These are phyloP conservation scores for Drosophila nannoptera DNA, from an alignment of 1,140 invertebrate genomes.

Conservation along the genomic window DNA sequence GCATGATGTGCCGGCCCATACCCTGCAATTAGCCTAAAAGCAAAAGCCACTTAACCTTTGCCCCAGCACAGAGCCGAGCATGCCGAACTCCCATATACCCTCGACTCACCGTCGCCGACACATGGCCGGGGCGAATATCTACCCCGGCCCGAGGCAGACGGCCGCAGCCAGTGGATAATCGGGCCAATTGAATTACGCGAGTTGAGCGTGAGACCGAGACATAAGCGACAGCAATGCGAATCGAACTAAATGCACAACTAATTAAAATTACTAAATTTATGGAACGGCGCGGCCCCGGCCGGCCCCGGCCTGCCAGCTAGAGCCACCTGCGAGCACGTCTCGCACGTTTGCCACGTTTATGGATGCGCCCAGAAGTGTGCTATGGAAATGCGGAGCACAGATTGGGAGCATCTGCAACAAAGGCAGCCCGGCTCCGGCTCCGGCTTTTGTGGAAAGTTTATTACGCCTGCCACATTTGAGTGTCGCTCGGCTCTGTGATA, in stretches of 20 bases:
- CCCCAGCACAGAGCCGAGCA: too few relatives aligned
- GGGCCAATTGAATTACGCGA: constrained; percentile 24
- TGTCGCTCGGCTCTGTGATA: constrained; percentile 56
- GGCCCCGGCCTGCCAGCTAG: background rate
- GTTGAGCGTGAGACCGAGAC: constrained; percentile 31
- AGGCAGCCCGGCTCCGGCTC: background rate
- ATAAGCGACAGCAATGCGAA: constrained; percentile 31
- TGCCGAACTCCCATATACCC: background rate
- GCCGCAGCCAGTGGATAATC: background rate
- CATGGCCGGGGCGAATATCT: background rate
- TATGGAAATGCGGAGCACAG: constrained; percentile 22
- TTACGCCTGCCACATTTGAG: constrained; percentile 54
- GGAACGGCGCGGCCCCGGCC: constrained; percentile 4
- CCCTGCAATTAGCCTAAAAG: background rate
- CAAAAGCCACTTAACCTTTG: background rate
- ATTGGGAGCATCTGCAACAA: background rate
- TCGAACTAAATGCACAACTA: constrained; percentile 31
- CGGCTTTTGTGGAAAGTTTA: constrained; percentile 25
- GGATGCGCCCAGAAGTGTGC: constrained; percentile 28
- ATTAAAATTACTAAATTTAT: constrained; percentile 51
- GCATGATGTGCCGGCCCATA: background rate
- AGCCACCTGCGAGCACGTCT: too few relatives aligned
- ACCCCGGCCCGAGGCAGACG: background rate
- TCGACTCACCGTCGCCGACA: too few relatives aligned
- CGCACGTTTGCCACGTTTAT: constrained; percentile 22